Evolutionary conservation across 2,888 invertebrate species (phyloP).

Genomic region (Opisthograptis luteolata): DNA sequence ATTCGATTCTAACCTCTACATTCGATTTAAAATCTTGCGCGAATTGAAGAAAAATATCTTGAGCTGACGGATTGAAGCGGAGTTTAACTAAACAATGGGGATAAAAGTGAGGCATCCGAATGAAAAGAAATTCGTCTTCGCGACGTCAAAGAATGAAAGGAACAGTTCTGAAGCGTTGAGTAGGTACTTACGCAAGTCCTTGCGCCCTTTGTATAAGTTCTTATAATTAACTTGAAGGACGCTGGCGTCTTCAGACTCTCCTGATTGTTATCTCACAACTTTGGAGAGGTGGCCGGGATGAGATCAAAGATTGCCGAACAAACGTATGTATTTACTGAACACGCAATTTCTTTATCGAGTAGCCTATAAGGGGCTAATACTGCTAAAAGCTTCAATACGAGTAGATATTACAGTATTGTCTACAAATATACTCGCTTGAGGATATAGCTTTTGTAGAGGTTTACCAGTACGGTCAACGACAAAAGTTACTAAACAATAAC

Average conservation of each 20-base stretch:
- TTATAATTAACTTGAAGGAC: constrained; percentile 59
- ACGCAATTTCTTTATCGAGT: constrained; percentile 11
- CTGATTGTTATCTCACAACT: constrained; percentile 55
- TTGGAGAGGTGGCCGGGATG: constrained; percentile 45
- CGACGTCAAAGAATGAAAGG: constrained; percentile 46
- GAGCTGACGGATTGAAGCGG: constrained; percentile 29
- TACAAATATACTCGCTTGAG: too few relatives aligned
- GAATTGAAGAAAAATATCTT: constrained; percentile 10
- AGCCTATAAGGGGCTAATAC: constrained; percentile 2
- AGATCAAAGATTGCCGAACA: constrained; percentile 50
- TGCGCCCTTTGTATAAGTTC: constrained; percentile 53
- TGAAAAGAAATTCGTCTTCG: constrained; percentile 48
- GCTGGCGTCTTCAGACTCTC: constrained; percentile 45
- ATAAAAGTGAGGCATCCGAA: constrained; percentile 43
- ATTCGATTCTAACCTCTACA: constrained; percentile 34
- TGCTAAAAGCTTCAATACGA: not conserved
- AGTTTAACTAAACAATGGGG: constrained; percentile 46
- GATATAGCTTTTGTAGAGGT: too few relatives aligned
- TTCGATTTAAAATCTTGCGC: constrained; percentile 32
- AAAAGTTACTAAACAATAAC: too few relatives aligned
- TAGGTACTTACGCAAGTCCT: constrained; percentile 47
- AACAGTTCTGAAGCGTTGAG: constrained; percentile 47
- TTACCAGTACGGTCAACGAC: too few relatives aligned
- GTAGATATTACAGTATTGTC: too few relatives aligned
- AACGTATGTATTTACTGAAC: constrained; percentile 28